phyloP scores from a whole-genome alignment of 2,888 invertebrate species.

The Acrobasis consociella region DNA sequence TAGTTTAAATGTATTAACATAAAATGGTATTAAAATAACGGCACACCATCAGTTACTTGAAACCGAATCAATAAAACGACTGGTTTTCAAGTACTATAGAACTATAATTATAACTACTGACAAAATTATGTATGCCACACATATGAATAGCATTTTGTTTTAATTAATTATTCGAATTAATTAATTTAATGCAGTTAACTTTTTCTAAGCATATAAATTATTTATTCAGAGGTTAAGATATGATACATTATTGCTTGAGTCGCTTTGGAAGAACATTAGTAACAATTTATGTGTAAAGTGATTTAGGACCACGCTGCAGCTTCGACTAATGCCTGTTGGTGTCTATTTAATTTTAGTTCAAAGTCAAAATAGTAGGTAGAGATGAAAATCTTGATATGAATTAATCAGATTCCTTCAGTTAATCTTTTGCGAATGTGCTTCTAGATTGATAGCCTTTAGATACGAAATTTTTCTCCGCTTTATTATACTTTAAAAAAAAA shows the following conservation, averaged over 20 bases:
- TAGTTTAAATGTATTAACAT: slow-evolving; percentile 20
- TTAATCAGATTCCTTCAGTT: not conserved
- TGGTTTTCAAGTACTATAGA: slow-evolving; percentile 16
- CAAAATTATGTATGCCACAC: slow-evolving; percentile 18
- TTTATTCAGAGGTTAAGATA: slow-evolving; percentile 18
- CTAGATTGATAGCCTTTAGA: not conserved
- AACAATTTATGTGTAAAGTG: slow-evolving; percentile 23
- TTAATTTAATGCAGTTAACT: slow-evolving; percentile 24
- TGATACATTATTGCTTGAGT: slow-evolving; percentile 18
- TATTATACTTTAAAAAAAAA: no score
- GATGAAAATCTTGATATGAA: no score
- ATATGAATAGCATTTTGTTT: slow-evolving; percentile 19
- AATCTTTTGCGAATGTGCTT: not conserved
- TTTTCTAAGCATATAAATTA: slow-evolving; percentile 17
- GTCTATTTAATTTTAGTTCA: slow-evolving; percentile 13
- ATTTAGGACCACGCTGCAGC: slow-evolving; percentile 12
- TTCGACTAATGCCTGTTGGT: slow-evolving; percentile 7
- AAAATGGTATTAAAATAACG: slow-evolving; percentile 21
- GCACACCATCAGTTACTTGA: slow-evolving; percentile 20
- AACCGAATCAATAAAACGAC: slow-evolving; percentile 21
- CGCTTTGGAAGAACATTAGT: slow-evolving; percentile 18
- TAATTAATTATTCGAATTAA: slow-evolving; percentile 23
- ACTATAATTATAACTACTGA: slow-evolving; percentile 20
- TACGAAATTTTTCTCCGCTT: not conserved
- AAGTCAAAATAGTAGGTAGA: slow-evolving; percentile 16